Evolutionary conservation across 1,140 invertebrate genomes (phyloP), one percentile per base, ranked within the genome.

Genomic region (Pachyrhynchus sulphureomaculatus): DNA sequence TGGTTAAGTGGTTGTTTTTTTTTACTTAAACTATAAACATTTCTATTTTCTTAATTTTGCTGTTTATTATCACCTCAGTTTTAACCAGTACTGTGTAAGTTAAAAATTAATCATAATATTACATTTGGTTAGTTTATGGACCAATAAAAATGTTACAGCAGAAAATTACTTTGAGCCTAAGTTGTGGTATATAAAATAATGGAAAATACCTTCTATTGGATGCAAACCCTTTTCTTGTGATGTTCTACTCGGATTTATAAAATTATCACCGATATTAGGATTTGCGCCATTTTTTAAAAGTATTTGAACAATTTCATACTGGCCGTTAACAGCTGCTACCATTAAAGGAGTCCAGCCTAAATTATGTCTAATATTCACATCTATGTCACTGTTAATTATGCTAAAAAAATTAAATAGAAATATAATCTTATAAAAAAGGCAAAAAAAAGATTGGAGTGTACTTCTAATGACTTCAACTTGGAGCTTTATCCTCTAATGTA

Each of bases 331-430:
- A 21, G 88, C 88, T 52, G 92, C 92, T 42, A 88, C 83, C 78
- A 94, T 92, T 26, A 96, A 78, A 10, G 91, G 83, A 41, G 91
- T 94, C 92, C 93, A 95, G 32, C 93, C 93, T 24, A 93, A 78
- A 13, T 77, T 58, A 77, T 93, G 90, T 1, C 85, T 78, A 42
- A 66, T 62, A 77, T 91, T 88, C 5, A 86, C 79, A 72, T 87
- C 78, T 32, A 83, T 72, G 10, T 75, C 76, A 49, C 76, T 68
- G 6, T 72, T 71, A 17, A 74, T 70, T 58, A 76, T 62, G 57
- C 74, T 21, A 15, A 18, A 18, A 20, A 42, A 4, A 37, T 4
- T 26, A 56, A 21, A 34, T 26, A 33, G 56, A 53, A 51, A 54
- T 49, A 39, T 12, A 51, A 5, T 33, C 56, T 18, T 54, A 56